phyloP scores from a whole-genome alignment of 2,797 vertebrate species.

The Acanthurus lineatus region DNA sequence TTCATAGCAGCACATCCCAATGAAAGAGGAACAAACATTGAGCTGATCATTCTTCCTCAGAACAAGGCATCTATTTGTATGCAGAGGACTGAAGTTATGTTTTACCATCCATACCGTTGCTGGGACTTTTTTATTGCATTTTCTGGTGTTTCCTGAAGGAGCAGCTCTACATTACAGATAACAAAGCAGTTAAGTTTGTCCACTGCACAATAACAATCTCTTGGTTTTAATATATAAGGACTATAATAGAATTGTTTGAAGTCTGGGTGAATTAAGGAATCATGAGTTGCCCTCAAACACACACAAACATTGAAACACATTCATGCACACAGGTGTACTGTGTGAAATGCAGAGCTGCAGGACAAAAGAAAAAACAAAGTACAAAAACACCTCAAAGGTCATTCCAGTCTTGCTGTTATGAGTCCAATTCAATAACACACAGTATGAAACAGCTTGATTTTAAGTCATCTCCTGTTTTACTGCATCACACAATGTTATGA shows the following conservation, averaged over 20 bases:
- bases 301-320: background rate
- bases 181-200: constrained; percentile 9
- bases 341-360: constrained; percentile 47
- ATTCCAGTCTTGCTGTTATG: constrained; percentile 12
- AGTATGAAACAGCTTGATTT: background rate
- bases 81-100: background rate
- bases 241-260: background rate
- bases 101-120: background rate
- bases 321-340: background rate
- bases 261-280: constrained; percentile 26
- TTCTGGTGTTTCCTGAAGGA: constrained; percentile 26
- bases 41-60: constrained; percentile 17
- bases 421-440: background rate
- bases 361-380: background rate
- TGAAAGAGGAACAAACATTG: constrained; percentile 14
- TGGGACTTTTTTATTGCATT: constrained; percentile 32
- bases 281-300: background rate
- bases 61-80: constrained; percentile 29
- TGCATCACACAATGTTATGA: background rate
- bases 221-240: constrained; percentile 21
- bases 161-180: constrained; percentile 25
- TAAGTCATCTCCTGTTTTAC: constrained; percentile 4
- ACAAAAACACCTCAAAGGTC: constrained; percentile 20
- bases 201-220: constrained; percentile 25
- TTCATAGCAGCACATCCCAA: constrained; percentile 5